Percentiles rank a stretch among this genome's conserved stretches.
phyloP scores from a whole-genome alignment of 2,888 invertebrate species.

The Herminia tarsipennalis region DNA sequence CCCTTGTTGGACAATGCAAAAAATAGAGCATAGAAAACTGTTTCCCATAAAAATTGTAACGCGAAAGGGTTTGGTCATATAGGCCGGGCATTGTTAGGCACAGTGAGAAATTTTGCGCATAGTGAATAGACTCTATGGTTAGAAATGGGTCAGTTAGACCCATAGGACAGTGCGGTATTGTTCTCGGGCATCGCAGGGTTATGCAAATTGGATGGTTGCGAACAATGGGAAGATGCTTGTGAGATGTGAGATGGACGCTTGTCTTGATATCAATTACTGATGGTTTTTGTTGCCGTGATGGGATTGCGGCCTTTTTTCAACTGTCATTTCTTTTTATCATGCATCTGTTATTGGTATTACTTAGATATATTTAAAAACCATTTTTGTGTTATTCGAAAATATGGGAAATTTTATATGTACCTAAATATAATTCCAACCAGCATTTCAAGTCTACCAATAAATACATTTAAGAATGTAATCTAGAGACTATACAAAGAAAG shows the following conservation, averaged over 20 bases:
- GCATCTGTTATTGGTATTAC: too few relatives aligned
- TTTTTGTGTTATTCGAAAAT: too few relatives aligned
- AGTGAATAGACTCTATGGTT: constrained; percentile 62
- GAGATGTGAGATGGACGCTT: constrained; percentile 53
- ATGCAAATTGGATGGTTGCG: constrained; percentile 70
- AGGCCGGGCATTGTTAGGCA: constrained; percentile 63
- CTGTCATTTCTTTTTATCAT: constrained; percentile 14
- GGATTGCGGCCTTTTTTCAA: constrained; percentile 15
- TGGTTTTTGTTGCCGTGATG: not conserved
- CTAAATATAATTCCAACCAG: too few relatives aligned
- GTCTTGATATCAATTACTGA: constrained; percentile 13
- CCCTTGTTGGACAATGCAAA: constrained; percentile 82
- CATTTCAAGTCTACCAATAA: too few relatives aligned
- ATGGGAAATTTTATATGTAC: too few relatives aligned
- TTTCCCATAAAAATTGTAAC: constrained; percentile 82
- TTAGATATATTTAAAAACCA: too few relatives aligned
- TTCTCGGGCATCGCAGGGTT: constrained; percentile 69
- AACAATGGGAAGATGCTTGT: constrained; percentile 59
- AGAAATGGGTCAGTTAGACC: constrained; percentile 79
- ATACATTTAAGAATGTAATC: too few relatives aligned
- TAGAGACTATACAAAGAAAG: too few relatives aligned
- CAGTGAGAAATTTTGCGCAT: constrained; percentile 81
- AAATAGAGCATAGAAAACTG: constrained; percentile 79
- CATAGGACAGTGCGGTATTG: constrained; percentile 65
- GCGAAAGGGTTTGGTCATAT: constrained; percentile 75